phyloP scores from a whole-genome alignment of 1,140 invertebrate genomes.

The Nymphalis io region DNA sequence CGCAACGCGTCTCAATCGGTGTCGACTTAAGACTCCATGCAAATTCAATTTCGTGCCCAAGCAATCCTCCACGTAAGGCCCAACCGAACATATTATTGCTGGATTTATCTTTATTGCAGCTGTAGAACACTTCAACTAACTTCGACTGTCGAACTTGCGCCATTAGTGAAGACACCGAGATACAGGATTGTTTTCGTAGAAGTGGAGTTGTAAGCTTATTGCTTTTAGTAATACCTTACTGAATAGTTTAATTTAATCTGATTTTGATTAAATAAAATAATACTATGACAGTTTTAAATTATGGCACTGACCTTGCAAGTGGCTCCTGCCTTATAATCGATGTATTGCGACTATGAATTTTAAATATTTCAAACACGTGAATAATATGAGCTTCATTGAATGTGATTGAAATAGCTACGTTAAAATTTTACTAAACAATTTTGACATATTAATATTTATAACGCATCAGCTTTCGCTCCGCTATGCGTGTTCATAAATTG shows the following conservation, averaged over 20 bases:
- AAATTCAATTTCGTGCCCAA: slow-evolving; percentile 79
- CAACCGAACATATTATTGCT: slow-evolving; percentile 77
- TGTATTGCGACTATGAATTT: not conserved
- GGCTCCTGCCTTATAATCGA: not conserved
- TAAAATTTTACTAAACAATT: slow-evolving; percentile 26
- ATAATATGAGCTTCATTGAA: slow-evolving; percentile 1
- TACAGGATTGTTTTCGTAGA: slow-evolving; percentile 78
- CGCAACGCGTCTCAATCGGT: slow-evolving; percentile 64
- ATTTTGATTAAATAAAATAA: slow-evolving; percentile 17
- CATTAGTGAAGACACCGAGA: slow-evolving; percentile 79
- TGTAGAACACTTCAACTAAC: slow-evolving; percentile 77
- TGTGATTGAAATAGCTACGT: slow-evolving; percentile 28
- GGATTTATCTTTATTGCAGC: slow-evolving; percentile 80
- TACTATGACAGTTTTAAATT: not conserved
- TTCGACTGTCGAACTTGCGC: slow-evolving; percentile 79
- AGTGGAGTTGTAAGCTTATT: slow-evolving; percentile 79
- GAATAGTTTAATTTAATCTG: slow-evolving; percentile 70
- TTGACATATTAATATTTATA: slow-evolving; percentile 32
- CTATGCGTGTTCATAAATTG: slow-evolving; percentile 36
- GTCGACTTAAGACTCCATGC: slow-evolving; percentile 77
- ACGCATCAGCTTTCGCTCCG: slow-evolving; percentile 35
- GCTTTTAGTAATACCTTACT: slow-evolving; percentile 73
- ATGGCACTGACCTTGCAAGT: not conserved
- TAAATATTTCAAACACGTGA: slow-evolving; percentile 9
- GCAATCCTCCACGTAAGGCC: slow-evolving; percentile 74